Evolutionary conservation across 2,113 vertebrate species (phyloP).

Genomic region (Dissostichus mawsoni): DNA sequence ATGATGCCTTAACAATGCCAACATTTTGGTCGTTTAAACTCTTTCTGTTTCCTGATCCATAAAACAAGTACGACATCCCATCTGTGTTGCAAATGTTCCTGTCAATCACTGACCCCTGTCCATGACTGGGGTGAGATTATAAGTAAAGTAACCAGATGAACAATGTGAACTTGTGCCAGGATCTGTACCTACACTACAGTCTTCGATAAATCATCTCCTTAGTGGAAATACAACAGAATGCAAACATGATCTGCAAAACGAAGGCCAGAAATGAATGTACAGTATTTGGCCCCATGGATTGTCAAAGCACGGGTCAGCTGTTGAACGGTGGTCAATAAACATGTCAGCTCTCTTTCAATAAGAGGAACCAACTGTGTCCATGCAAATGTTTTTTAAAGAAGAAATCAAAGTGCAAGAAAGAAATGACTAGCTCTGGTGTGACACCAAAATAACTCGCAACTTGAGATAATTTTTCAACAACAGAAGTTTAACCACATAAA

Average conservation of each 20-base stretch:
- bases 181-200: neutral
- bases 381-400: slow-evolving; percentile 9
- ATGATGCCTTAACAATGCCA: slow-evolving; percentile 49
- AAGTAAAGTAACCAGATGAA: slow-evolving; percentile 6
- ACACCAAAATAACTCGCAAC: neutral
- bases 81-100: neutral
- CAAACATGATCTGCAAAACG: neutral
- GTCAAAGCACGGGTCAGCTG: neutral
- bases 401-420: neutral
- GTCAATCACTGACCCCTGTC: neutral
- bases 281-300: neutral
- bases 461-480: neutral
- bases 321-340: slow-evolving; percentile 53
- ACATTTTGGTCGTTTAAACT: neutral
- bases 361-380: slow-evolving; percentile 12
- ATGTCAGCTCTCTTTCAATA: slow-evolving; percentile 10
- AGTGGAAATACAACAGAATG: neutral
- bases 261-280: slow-evolving; percentile 28
- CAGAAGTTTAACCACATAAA: neutral
- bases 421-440: neutral
- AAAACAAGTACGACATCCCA: neutral
- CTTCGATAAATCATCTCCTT: neutral
- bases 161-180: neutral
- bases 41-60: neutral
- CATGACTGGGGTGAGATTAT: neutral